A percentile compares a stretch with the other conserved stretches of the same genome.
These are phyloP conservation scores for Hydrozoanthus gracilis DNA, from an alignment of 92 coral and sea anemone genomes.

Conservation along the genomic window DNA sequence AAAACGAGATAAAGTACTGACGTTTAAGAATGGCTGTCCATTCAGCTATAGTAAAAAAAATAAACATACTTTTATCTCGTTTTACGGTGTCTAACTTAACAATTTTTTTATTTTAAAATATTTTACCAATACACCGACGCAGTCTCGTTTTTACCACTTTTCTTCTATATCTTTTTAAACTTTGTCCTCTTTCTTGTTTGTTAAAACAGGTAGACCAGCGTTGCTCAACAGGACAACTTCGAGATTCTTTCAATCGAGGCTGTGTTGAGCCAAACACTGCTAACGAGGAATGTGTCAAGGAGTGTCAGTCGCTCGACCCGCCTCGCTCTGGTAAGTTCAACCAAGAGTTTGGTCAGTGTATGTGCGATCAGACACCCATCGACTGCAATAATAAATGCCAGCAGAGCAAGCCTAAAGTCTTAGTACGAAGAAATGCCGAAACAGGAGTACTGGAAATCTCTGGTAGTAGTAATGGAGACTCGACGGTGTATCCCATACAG, in stretches of 20 bases:
- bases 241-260: slow-evolving; percentile 65
- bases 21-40: too few species aligned
- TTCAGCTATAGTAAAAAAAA: too few species aligned
- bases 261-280: slow-evolving; percentile 66
- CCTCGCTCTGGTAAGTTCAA: slow-evolving; percentile 46
- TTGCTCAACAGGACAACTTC: slow-evolving; percentile 73
- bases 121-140: too few species aligned
- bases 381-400: slow-evolving; percentile 70
- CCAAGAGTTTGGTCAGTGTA: slow-evolving; percentile 66
- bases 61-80: too few species aligned
- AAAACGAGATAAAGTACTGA: too few species aligned
- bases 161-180: too few species aligned
- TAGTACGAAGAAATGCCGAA: slow-evolving; percentile 27
- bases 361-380: slow-evolving; percentile 58
- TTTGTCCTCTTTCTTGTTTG: too few species aligned
- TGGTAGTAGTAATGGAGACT: neutral
- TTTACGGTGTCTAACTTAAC: too few species aligned
- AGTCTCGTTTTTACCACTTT: too few species aligned
- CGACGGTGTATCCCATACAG: slow-evolving; percentile 25
- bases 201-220: slow-evolving; percentile 67
- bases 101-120: too few species aligned
- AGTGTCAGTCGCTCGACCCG: slow-evolving; percentile 28
- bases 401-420: slow-evolving; percentile 54
- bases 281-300: slow-evolving; percentile 21
- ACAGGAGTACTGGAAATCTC: slow-evolving; percentile 38